phyloP scores from a whole-genome alignment of 2,113 vertebrate genomes.

The Psettodes erumei region DNA sequence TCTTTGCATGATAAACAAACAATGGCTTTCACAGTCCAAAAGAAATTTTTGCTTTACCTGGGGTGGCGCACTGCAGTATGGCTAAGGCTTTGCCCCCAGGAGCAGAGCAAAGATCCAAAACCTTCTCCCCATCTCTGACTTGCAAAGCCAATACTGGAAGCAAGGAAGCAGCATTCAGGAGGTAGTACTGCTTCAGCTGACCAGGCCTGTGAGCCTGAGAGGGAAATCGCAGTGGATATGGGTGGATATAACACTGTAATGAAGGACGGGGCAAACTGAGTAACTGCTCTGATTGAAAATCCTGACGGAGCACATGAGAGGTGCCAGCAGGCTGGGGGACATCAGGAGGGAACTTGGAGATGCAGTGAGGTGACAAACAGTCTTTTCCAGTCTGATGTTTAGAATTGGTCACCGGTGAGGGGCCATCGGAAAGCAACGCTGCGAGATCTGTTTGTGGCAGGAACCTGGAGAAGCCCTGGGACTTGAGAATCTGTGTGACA shows the following conservation, averaged over 20 bases:
- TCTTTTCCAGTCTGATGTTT: conserved; percentile 34
- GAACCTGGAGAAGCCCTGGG: conserved; percentile 83
- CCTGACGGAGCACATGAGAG: conserved; percentile 30
- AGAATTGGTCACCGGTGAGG: conserved; percentile 15
- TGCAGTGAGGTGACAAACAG: conserved; percentile 13
- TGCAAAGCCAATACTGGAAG: conserved; percentile 92
- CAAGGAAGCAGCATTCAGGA: conserved; percentile 93
- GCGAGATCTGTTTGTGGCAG: conserved; percentile 63
- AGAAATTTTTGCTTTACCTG: conserved; percentile 81
- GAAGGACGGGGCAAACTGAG: conserved; percentile 45
- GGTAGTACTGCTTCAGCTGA: conserved; percentile 90
- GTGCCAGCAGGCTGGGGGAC: conserved; percentile 15
- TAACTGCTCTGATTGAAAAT: conserved; percentile 32
- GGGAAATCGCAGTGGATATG: conserved; percentile 81
- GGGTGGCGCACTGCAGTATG: conserved; percentile 88
- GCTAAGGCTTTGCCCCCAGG: conserved; percentile 94
- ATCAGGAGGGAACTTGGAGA: conserved; percentile 9
- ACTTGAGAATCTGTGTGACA: conserved; percentile 80
- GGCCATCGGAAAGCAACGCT: not conserved
- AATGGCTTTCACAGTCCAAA: not conserved
- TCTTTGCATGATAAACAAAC: not conserved
- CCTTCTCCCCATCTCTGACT: conserved; percentile 85
- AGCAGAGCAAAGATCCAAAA: conserved; percentile 95
- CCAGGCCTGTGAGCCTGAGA: conserved; percentile 87
- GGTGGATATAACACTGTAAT: conserved; percentile 87